These are phyloP conservation scores for Gila robusta DNA, from an alignment of 2,797 vertebrate genomes.

Conservation along the genomic window DNA sequence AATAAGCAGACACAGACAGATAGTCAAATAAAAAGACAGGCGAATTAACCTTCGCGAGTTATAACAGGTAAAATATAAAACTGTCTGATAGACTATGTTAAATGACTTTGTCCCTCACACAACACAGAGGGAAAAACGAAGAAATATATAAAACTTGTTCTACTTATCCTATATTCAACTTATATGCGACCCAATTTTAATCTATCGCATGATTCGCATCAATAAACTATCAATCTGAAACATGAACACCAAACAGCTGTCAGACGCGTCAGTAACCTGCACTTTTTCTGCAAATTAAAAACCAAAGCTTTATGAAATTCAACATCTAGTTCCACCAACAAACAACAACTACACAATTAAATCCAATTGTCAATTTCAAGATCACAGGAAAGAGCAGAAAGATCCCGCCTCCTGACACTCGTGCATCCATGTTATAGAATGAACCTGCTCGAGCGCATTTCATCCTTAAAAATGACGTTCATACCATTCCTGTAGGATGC, in stretches of 20 bases:
- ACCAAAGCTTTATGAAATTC: background rate
- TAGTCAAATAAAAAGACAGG: background rate
- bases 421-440: conserved; percentile 6
- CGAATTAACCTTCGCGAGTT: background rate
- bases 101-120: background rate
- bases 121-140: background rate
- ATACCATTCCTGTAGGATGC: background rate
- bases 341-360: background rate
- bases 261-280: background rate
- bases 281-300: background rate
- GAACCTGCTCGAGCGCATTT: conserved; percentile 42
- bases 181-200: background rate
- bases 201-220: background rate
- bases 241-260: background rate
- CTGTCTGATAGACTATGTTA: background rate
- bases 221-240: background rate
- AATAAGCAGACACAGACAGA: background rate
- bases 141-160: background rate
- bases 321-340: background rate
- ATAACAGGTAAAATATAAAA: background rate
- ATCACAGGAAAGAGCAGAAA: background rate
- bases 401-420: background rate
- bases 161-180: background rate
- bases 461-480: background rate
- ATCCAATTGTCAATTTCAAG: background rate